These are phyloP conservation scores for Scartelaos histophorus DNA, from an alignment of 2,113 vertebrate genomes.

Conservation along the genomic window DNA sequence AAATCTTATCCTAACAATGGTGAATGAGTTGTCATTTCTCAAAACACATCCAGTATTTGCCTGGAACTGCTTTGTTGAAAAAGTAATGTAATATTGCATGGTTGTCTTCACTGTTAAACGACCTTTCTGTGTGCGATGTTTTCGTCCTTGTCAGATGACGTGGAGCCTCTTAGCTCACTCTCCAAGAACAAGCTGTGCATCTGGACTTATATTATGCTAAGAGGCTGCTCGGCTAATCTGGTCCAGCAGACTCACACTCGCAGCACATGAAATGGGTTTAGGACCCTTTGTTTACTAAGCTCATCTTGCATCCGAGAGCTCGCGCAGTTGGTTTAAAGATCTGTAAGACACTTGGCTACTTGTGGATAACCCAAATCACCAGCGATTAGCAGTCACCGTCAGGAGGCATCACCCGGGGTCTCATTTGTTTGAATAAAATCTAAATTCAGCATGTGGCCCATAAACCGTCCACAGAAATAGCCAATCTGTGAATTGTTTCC, in stretches of 20 bases:
- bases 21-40: no score
- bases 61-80: neutral
- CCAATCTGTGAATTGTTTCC: slow-evolving; percentile 38
- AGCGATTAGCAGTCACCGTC: slow-evolving; percentile 29
- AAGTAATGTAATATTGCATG: neutral
- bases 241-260: slow-evolving; percentile 50
- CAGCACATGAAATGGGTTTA: slow-evolving; percentile 48
- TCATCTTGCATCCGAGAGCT: slow-evolving; percentile 42
- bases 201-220: slow-evolving; percentile 46
- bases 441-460: slow-evolving; percentile 25
- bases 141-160: slow-evolving; percentile 45
- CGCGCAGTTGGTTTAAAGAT: slow-evolving; percentile 47
- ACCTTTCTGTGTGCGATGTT: slow-evolving; percentile 41
- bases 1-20: no score
- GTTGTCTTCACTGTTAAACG: slow-evolving; percentile 22
- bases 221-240: slow-evolving; percentile 54
- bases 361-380: slow-evolving; percentile 39
- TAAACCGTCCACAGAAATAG: slow-evolving; percentile 28
- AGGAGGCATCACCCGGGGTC: slow-evolving; percentile 22
- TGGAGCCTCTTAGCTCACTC: slow-evolving; percentile 38
- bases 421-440: slow-evolving; percentile 38
- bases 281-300: slow-evolving; percentile 63
- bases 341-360: slow-evolving; percentile 33
- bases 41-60: no score
- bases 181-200: slow-evolving; percentile 40